phyloP scores from a whole-genome alignment of 2,113 vertebrate genomes.

The Daphoenositta chrysoptera region DNA sequence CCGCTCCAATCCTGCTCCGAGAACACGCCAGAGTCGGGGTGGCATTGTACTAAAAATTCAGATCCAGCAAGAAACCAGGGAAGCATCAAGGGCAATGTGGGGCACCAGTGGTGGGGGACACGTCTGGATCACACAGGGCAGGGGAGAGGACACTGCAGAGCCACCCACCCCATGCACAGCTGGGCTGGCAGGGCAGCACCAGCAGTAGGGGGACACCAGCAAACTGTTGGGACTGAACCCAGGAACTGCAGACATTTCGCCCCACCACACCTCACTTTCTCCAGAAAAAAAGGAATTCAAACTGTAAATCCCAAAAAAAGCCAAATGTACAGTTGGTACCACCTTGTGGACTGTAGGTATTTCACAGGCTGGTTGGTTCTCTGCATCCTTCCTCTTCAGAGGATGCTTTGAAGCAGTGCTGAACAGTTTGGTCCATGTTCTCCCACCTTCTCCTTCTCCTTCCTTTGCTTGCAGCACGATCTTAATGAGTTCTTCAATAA shows the following conservation, averaged over 20 bases:
- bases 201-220: rapidly evolving
- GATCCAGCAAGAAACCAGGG: not conserved
- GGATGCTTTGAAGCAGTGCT: not conserved
- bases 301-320: not conserved
- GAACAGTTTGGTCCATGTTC: not conserved
- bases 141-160: not conserved
- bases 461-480: not conserved
- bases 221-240: not conserved
- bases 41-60: not conserved
- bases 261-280: not conserved
- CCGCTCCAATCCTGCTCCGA: not conserved
- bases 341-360: not conserved
- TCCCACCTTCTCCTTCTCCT: not conserved
- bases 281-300: not conserved
- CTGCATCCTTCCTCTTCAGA: not conserved
- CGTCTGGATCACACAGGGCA: not conserved
- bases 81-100: rapidly evolving
- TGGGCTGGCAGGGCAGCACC: not conserved
- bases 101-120: rapidly evolving
- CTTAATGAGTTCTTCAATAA: not conserved
- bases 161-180: rapidly evolving
- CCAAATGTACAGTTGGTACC: not conserved
- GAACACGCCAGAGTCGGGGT: rapidly evolving
- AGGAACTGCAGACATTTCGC: rapidly evolving
- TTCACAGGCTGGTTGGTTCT: not conserved